A percentile compares a stretch with the other conserved stretches of the same genome.
Evolutionary conservation across 2,113 vertebrate genomes (phyloP).

Genomic region (Podocnemis expansa): DNA sequence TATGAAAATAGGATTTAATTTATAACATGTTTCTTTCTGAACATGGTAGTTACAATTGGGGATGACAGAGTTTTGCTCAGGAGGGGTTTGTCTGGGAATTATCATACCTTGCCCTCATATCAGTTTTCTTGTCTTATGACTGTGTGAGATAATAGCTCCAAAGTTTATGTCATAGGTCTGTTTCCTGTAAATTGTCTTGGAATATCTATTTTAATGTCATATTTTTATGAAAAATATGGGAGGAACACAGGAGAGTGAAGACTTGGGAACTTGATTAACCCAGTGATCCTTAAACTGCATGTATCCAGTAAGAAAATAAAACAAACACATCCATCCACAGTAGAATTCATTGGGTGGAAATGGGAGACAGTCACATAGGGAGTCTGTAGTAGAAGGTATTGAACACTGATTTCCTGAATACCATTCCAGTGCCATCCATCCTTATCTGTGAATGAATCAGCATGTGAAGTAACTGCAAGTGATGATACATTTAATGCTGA

Average conservation of each 20-base stretch:
- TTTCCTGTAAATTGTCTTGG: slow-evolving; percentile 28
- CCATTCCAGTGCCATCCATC: not conserved
- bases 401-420: not conserved
- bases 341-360: not conserved
- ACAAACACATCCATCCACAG: not conserved
- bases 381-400: not conserved
- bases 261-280: slow-evolving; percentile 44
- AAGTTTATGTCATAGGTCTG: slow-evolving; percentile 43
- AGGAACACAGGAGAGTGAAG: slow-evolving; percentile 50
- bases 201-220: slow-evolving; percentile 55
- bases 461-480: not conserved
- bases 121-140: not conserved
- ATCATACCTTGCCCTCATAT: slow-evolving; percentile 16
- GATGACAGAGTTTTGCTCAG: not conserved
- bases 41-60: not conserved
- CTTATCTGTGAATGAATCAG: not conserved
- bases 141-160: slow-evolving; percentile 35
- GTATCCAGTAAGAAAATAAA: not conserved
- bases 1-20: not conserved
- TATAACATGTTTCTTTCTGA: not conserved
- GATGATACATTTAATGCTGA: fast-evolving
- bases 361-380: not conserved
- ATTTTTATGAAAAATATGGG: slow-evolving; percentile 16
- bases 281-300: slow-evolving; percentile 43
- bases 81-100: slow-evolving; percentile 3